Conservation (phyloP, 2,888 invertebrate species). For the Drosophila demipolita region DNA sequence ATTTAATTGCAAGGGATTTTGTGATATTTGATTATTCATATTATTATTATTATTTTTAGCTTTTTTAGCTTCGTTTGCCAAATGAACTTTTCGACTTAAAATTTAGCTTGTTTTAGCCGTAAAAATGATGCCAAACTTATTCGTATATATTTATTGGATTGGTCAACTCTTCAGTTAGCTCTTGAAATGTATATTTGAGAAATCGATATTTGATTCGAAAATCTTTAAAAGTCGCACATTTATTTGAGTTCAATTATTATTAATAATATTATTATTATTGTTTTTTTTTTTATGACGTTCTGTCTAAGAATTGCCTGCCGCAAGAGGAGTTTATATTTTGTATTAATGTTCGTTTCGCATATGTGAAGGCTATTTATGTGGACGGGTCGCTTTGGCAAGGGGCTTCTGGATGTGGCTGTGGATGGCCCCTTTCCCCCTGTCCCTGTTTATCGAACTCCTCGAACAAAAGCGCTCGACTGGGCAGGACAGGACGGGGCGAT, state of each 20-base stretch:
- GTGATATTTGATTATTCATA: background rate
- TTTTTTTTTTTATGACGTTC: background rate
- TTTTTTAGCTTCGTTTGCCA: background rate
- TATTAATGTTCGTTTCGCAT: background rate
- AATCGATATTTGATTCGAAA: background rate
- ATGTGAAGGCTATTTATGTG: constrained; percentile 18
- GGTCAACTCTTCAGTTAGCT: background rate
- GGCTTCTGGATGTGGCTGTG: constrained; percentile 13
- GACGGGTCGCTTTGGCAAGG: constrained; percentile 33
- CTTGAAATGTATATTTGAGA: background rate
- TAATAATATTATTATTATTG: too few relatives aligned
- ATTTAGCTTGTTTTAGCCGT: background rate
- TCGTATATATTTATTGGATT: background rate
- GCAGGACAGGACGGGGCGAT: constrained; percentile 4
- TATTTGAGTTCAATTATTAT: background rate
- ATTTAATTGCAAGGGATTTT: background rate
- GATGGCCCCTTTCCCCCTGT: constrained; percentile 1
- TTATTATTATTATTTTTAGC: background rate
- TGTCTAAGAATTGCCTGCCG: background rate
- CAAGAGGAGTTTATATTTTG: background rate
- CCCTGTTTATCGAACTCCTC: constrained; percentile 12
- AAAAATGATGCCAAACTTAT: background rate
- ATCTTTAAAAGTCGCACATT: background rate
- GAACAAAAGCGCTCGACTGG: background rate
- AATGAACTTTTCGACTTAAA: background rate